These are phyloP conservation scores for Pipa parva DNA, from an alignment of 2,113 vertebrate genomes.

Conservation along the genomic window DNA sequence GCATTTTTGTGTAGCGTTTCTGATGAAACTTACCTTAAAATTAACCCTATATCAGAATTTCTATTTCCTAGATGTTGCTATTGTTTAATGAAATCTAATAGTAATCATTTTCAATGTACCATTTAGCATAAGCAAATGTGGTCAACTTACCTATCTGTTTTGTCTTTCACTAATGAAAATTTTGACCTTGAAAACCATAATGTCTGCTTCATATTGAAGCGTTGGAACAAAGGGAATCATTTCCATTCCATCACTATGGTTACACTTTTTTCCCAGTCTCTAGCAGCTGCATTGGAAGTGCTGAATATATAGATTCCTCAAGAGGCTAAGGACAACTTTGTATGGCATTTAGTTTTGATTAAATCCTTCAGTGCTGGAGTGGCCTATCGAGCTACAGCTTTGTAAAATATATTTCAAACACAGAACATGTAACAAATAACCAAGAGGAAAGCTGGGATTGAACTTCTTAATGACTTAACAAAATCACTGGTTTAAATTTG, in stretches of 20 bases:
- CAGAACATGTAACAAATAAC: not conserved
- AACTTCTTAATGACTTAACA: conserved; percentile 2
- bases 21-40: not conserved
- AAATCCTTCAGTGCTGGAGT: conserved; percentile 43
- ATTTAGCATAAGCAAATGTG: conserved; percentile 70
- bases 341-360: conserved; percentile 66
- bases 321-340: conserved; percentile 62
- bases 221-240: conserved; percentile 72
- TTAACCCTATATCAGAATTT: not conserved
- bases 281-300: conserved; percentile 53
- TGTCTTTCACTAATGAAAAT: conserved; percentile 68
- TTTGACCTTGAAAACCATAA: conserved; percentile 73
- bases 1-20: not conserved
- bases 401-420: conserved; percentile 6
- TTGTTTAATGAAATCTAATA: conserved; percentile 46
- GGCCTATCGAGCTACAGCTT: conserved; percentile 11
- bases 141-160: conserved; percentile 69
- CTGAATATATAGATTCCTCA: conserved; percentile 61
- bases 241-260: conserved; percentile 80
- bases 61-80: not conserved
- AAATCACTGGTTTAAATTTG: conserved; percentile 8
- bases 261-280: conserved; percentile 64
- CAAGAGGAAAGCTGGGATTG: not conserved
- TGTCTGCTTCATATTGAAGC: conserved; percentile 70
- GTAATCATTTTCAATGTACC: conserved; percentile 66